phyloP scores from a whole-genome alignment of 2,113 vertebrate species.

The Calyptomena viridis region DNA sequence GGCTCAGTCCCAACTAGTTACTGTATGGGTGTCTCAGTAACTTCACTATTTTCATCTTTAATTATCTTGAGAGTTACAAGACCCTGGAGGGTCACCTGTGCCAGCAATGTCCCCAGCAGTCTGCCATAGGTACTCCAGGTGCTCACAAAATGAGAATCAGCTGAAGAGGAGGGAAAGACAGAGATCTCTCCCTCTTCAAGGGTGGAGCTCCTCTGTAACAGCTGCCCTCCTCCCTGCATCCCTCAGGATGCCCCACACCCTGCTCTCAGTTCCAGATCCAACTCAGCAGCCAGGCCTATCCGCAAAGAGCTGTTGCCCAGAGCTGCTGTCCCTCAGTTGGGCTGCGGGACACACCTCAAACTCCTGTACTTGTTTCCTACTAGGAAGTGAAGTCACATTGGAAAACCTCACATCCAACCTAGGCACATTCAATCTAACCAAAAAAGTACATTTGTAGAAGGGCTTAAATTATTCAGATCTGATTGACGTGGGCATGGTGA shows the following conservation, averaged over 20 bases:
- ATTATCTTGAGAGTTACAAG: neutral
- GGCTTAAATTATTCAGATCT: neutral
- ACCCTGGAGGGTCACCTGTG: neutral
- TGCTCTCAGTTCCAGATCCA: neutral
- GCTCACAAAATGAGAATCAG: neutral
- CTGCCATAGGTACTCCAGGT: neutral
- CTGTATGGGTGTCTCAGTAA: neutral
- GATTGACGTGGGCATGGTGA: slow-evolving; percentile 23
- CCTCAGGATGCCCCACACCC: rapidly evolving
- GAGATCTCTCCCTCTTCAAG: neutral
- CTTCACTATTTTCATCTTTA: neutral
- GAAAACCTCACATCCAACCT: neutral
- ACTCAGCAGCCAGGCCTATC: neutral
- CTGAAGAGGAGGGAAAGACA: neutral
- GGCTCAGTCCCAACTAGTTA: neutral
- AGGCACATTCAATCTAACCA: neutral
- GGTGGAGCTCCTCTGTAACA: neutral
- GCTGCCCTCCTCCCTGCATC: neutral
- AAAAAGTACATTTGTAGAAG: neutral
- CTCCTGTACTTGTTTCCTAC: neutral
- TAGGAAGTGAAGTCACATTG: slow-evolving; percentile 22
- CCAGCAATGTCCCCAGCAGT: neutral
- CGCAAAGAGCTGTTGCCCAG: neutral
- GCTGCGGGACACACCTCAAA: neutral
- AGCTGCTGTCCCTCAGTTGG: neutral